Evolutionary conservation across 2,888 invertebrate genomes (phyloP).

Genomic region (Acholoe squamosa): DNA sequence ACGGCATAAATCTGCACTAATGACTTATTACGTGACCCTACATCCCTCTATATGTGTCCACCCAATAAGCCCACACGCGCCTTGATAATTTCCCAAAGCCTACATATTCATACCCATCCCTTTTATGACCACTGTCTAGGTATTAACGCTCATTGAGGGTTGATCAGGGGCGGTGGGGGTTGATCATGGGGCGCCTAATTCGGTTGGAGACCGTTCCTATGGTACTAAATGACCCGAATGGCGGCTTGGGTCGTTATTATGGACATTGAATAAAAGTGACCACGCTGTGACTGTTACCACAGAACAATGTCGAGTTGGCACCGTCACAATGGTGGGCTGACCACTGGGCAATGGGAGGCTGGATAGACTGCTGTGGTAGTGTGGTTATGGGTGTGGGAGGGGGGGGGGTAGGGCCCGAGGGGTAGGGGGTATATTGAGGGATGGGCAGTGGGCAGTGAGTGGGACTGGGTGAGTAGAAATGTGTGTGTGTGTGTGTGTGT

Average conservation of each 20-base stretch:
- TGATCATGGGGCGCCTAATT: neutral
- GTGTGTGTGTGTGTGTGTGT: too few relatives aligned
- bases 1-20: neutral
- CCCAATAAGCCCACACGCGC: neutral
- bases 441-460: neutral
- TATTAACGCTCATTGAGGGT: neutral
- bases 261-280: conserved; percentile 50
- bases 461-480: neutral
- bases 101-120: neutral
- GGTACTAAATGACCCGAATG: conserved; percentile 31
- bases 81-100: neutral
- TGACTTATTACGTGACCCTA: neutral
- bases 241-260: conserved; percentile 30
- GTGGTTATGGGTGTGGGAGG: too few relatives aligned
- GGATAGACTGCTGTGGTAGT: neutral
- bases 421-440: neutral
- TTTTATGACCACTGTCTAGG: neutral
- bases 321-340: neutral
- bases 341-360: conserved; percentile 19
- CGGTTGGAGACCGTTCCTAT: neutral
- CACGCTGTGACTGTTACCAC: neutral
- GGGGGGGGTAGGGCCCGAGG: too few relatives aligned
- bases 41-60: neutral
- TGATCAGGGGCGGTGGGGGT: neutral
- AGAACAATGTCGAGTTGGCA: neutral